Evolutionary conservation across 2,888 invertebrate species (phyloP).

Genomic region (Lasioglossum morio): DNA sequence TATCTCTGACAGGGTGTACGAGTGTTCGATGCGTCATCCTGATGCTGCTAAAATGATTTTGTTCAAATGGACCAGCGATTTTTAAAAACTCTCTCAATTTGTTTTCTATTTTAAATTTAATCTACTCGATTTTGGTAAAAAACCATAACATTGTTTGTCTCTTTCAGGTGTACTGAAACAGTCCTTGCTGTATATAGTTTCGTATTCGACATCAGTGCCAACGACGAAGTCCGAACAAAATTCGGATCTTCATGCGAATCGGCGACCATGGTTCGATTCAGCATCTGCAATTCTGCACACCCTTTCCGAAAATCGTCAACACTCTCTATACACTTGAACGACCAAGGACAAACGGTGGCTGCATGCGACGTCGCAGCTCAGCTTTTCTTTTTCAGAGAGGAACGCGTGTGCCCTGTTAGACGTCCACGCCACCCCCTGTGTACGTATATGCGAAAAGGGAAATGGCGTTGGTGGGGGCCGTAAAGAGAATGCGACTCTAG

Average conservation of each 20-base stretch:
- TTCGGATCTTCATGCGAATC: conserved; percentile 29
- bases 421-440: background rate
- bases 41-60: background rate
- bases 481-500: background rate
- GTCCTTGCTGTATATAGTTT: too few relatives aligned
- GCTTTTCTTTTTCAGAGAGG: conserved; percentile 14
- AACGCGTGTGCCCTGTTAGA: conserved; percentile 10
- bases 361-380: conserved; percentile 8
- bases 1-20: background rate
- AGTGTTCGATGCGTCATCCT: background rate
- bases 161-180: too few relatives aligned
- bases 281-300: background rate
- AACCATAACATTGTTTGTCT: too few relatives aligned
- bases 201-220: too few relatives aligned
- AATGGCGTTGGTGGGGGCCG: conserved; percentile 15
- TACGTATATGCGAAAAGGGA: conserved; percentile 9
- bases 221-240: conserved; percentile 47
- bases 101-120: too few relatives aligned
- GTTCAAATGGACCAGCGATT: too few relatives aligned
- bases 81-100: too few relatives aligned
- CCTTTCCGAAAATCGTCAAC: conserved; percentile 26
- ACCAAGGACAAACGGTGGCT: conserved; percentile 7
- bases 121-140: too few relatives aligned
- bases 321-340: background rate
- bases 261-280: conserved; percentile 30